These are phyloP conservation scores for Talpa occidentalis DNA, from an alignment of 2,113 vertebrate genomes.

Conservation along the genomic window DNA sequence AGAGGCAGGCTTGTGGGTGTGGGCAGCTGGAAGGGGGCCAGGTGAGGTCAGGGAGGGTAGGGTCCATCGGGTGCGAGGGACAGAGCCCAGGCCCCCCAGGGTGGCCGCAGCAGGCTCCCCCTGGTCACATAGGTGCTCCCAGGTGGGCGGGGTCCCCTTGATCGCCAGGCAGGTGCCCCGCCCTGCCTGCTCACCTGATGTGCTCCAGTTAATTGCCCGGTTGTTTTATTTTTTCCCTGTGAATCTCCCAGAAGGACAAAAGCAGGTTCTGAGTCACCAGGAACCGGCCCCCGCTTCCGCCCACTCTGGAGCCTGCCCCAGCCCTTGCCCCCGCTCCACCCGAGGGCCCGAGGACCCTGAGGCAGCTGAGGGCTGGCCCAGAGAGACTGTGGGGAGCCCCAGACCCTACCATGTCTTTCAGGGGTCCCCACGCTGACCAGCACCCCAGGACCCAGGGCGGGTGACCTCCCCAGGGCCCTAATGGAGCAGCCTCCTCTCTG, in stretches of 20 bases:
- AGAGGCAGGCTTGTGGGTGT: neutral
- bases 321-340: constrained; percentile 70
- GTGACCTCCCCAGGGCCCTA: constrained; percentile 90
- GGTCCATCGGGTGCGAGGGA: neutral
- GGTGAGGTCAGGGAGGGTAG: too few relatives aligned
- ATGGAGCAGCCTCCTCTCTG: constrained; percentile 91
- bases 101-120: neutral
- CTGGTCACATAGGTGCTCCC: neutral
- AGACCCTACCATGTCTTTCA: neutral
- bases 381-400: neutral
- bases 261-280: constrained; percentile 73
- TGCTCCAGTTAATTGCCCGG: neutral
- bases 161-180: constrained; percentile 5
- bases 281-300: neutral
- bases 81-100: neutral
- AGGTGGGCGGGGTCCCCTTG: neutral
- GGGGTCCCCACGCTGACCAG: neutral
- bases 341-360: neutral
- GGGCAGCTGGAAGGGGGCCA: neutral
- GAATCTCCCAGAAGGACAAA: constrained; percentile 66
- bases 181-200: constrained; percentile 30
- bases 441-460: neutral
- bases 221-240: constrained; percentile 3
- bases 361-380: neutral
- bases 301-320: constrained; percentile 14